phyloP scores from a whole-genome alignment of 2,113 vertebrate species.

The Xenopus laevis region DNA sequence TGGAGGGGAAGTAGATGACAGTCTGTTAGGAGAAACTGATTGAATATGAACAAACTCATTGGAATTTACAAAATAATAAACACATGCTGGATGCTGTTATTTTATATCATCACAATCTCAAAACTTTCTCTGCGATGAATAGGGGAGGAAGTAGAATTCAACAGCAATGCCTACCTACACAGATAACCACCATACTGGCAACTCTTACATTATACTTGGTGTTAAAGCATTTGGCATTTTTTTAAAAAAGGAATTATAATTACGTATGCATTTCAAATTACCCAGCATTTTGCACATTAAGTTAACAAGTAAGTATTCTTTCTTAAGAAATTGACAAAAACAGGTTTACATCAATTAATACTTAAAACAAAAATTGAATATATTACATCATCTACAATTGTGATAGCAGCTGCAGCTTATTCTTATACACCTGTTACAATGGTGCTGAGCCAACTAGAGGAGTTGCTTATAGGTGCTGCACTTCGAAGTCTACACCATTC shows the following conservation, averaged over 20 bases:
- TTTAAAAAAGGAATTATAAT: too few species aligned
- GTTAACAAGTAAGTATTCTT: conserved; percentile 1
- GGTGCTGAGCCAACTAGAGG: background rate
- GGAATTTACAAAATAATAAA: too few species aligned
- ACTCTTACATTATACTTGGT: background rate
- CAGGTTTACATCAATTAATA: conserved; percentile 21
- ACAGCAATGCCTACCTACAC: too few species aligned
- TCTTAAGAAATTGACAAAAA: conserved; percentile 18
- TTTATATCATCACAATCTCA: too few species aligned
- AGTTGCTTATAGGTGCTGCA: conserved; percentile 3
- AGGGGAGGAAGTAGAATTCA: too few species aligned
- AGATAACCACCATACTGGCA: background rate
- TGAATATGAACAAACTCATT: too few species aligned
- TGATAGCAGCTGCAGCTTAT: conserved; percentile 17
- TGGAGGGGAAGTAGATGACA: too few species aligned
- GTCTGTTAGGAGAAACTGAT: too few species aligned
- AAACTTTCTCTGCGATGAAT: too few species aligned
- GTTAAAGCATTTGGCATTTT: too few species aligned
- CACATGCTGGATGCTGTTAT: too few species aligned
- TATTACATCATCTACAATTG: conserved; percentile 30
- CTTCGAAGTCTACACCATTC: background rate
- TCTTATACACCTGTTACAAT: background rate
- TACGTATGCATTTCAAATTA: too few species aligned
- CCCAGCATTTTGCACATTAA: background rate
- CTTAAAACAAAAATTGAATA: conserved; percentile 26